phyloP scores from a whole-genome alignment of 2,113 vertebrate species.

The Takifugu bimaculatus region DNA sequence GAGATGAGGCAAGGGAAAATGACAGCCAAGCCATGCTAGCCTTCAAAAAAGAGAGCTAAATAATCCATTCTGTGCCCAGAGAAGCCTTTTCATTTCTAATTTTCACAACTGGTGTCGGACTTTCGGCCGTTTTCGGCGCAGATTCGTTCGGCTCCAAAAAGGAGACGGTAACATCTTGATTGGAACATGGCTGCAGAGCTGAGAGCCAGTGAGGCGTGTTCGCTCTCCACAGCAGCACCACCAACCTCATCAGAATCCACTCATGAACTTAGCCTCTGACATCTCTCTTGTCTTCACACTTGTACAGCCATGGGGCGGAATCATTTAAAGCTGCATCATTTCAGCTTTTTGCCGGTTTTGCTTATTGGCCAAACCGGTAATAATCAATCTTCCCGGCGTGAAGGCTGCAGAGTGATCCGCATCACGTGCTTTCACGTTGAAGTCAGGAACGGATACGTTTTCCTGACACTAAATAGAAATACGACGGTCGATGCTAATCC shows the following conservation, averaged over 20 bases:
- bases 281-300: conserved; percentile 69
- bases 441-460: no score
- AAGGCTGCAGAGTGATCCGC: no score
- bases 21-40: no score
- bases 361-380: neutral
- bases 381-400: no score
- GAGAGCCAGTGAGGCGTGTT: conserved; percentile 68
- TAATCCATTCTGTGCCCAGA: no score
- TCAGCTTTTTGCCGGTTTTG: conserved; percentile 25
- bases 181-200: conserved; percentile 67
- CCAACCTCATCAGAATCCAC: conserved; percentile 69
- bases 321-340: conserved; percentile 50
- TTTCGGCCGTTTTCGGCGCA: neutral
- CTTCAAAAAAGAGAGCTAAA: no score
- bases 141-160: conserved; percentile 8
- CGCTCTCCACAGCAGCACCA: conserved; percentile 50
- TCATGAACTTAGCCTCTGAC: conserved; percentile 75
- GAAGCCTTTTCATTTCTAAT: no score
- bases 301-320: conserved; percentile 51
- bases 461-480: neutral
- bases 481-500: neutral
- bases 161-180: conserved; percentile 69
- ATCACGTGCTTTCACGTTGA: no score
- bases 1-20: no score
- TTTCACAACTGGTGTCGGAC: neutral